Percentiles rank a stretch among this genome's conserved stretches.
Conservation (phyloP, 1,140 invertebrate genomes). For the Kradibia gibbosae region DNA sequence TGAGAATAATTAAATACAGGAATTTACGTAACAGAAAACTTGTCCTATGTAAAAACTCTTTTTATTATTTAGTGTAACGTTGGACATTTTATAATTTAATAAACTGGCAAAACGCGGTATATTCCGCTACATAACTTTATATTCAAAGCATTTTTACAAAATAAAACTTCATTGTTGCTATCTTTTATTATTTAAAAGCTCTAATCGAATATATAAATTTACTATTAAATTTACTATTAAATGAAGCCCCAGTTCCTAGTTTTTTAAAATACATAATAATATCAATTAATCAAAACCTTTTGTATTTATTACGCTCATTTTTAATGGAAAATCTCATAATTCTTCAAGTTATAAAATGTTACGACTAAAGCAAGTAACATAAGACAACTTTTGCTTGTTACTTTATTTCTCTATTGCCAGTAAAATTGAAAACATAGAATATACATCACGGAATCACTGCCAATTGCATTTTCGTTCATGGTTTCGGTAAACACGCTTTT, state of each 20-base stretch:
- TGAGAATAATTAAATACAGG: constrained; percentile 1
- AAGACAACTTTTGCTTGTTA: constrained; percentile 8
- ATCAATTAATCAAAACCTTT: neutral
- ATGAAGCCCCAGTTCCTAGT: neutral
- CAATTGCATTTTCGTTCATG: constrained; percentile 31
- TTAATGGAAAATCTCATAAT: neutral
- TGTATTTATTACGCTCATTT: neutral
- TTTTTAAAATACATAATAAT: neutral
- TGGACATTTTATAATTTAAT: constrained; percentile 36
- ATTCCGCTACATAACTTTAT: neutral
- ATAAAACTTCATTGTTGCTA: constrained; percentile 25
- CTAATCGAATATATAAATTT: neutral
- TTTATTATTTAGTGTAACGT: neutral
- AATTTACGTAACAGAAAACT: neutral
- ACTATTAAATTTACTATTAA: constrained; percentile 2
- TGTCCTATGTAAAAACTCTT: neutral
- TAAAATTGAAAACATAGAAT: constrained; percentile 18
- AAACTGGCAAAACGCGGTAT: neutral
- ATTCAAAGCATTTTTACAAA: constrained; percentile 30
- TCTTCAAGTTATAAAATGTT: constrained; percentile 30
- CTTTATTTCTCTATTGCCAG: neutral
- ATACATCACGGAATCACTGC: constrained; percentile 31
- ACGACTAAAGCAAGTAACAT: neutral
- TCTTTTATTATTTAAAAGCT: constrained; percentile 3
- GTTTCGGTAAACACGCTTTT: constrained; percentile 19